Conservation (phyloP, 2,888 invertebrate genomes). For the Cistogaster globosa region DNA sequence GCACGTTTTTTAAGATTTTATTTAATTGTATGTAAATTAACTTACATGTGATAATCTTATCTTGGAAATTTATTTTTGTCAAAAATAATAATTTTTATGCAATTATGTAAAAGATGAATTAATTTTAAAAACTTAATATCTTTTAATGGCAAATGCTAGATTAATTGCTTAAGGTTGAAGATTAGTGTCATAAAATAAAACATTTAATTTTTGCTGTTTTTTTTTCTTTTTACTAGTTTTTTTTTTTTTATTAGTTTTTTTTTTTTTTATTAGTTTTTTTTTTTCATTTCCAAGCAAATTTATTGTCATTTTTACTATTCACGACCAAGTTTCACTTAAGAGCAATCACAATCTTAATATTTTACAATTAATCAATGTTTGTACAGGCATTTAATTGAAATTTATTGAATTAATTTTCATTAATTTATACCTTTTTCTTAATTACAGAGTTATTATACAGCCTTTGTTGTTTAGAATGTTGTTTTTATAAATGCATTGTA, state of each 20-base stretch:
- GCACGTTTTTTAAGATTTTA: conserved; percentile 59
- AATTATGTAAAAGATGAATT: conserved; percentile 14
- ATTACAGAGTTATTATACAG: conserved; percentile 35
- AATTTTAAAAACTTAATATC: too few species aligned
- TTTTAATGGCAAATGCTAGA: too few species aligned
- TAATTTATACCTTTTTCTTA: conserved; percentile 31
- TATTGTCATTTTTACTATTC: background rate
- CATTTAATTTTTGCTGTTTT: background rate
- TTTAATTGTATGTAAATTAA: conserved; percentile 46
- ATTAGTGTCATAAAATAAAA: background rate
- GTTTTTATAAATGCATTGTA: conserved; percentile 10
- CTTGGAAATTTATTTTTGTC: background rate
- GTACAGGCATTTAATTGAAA: conserved; percentile 19
- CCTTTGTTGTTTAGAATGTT: conserved; percentile 21
- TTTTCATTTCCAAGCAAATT: background rate
- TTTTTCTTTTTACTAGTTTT: background rate
- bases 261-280: background rate
- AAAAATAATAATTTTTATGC: background rate
- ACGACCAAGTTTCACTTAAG: background rate
- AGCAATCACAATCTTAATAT: background rate
- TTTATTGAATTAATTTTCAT: conserved; percentile 34
- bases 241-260: background rate
- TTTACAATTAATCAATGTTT: conserved; percentile 30
- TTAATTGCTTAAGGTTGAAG: background rate
- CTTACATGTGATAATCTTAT: conserved; percentile 30